phyloP scores from a whole-genome alignment of 23 tunicate genomes.

The Trididemnum clinides region DNA sequence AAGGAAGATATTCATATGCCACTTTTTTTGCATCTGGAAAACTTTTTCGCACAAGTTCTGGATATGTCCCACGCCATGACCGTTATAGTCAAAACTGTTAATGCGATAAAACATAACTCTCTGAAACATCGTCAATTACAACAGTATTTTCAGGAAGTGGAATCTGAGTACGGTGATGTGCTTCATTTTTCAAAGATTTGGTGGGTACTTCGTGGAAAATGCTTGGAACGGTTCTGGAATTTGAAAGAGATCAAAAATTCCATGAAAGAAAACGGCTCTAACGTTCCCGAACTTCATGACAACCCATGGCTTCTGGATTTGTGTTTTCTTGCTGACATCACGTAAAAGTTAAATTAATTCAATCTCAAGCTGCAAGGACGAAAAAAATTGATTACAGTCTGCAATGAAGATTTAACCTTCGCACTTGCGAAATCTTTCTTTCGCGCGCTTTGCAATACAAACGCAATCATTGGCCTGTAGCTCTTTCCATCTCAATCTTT shows the following conservation, averaged over 20 bases:
- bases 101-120: conserved; percentile 9
- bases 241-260: background rate
- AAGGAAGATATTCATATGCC: conserved; percentile 39
- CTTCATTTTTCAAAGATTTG: background rate
- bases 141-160: conserved; percentile 3
- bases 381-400: too few species aligned
- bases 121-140: conserved; percentile 24
- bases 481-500: too few species aligned
- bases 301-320: background rate
- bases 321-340: too few species aligned
- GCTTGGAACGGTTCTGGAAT: conserved; percentile 20
- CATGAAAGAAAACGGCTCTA: conserved; percentile 1
- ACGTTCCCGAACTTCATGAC: background rate
- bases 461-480: too few species aligned
- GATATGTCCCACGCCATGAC: conserved; percentile 23
- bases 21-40: conserved; percentile 29
- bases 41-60: conserved; percentile 4
- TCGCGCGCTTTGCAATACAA: too few species aligned
- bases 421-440: too few species aligned
- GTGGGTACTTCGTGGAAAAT: conserved; percentile 7
- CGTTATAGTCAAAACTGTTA: too few species aligned
- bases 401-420: too few species aligned
- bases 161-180: background rate
- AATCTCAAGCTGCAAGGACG: too few species aligned
- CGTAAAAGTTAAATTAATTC: too few species aligned